Evolutionary conservation across 1,140 invertebrate genomes (phyloP), one percentile per base, ranked within the genome.

Genomic region (Triops longicaudatus): DNA sequence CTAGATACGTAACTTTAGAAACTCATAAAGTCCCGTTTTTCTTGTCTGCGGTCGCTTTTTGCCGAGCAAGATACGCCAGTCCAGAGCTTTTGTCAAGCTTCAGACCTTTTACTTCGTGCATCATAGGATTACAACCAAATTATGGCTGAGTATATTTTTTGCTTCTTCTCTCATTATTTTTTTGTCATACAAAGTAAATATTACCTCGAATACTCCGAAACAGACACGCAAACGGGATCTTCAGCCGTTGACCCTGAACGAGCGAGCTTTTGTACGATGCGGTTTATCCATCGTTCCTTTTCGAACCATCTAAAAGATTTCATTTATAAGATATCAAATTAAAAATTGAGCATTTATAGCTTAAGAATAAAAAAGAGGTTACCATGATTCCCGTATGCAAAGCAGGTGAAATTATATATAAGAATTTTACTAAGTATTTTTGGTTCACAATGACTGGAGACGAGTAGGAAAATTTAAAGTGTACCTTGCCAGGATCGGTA

Each of bases 241-340:
- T 95, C 93, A 12, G 93, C 92, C 83, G 89, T 94, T 1, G 93
- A 95, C 2, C 93, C 93, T 85, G 92, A 91, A 85, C 93, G 90
- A 75, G 91, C 84, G 78, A 95, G 84, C 82, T 92, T 89, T 78
- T 88, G 88, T 28, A 94, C 87, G 80, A 94, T 93, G 86, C 93
- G 94, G 75, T 87, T 88, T 77, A 93, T 87, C 27, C 94, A 84
- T 82, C 87, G 89, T 83, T 93, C 92, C 90, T 91, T 81, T 12
- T n/a, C 26, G 14, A 73, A 42, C 22, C 26, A 43, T 9, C 73
- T 42, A 77, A n/a, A 75, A 50, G 73, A 26, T 63, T n/a, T 26
- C 37, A 41, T 27, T 63, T 17, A 77, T 75, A 71, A 27, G 31
- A 26, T 10, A 0, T 1, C 11, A 50, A 28, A 31, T 17, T 31